These are phyloP conservation scores for Caenorhabditis sp. DNA, from an alignment of 2,888 invertebrate species.

Conservation along the genomic window DNA sequence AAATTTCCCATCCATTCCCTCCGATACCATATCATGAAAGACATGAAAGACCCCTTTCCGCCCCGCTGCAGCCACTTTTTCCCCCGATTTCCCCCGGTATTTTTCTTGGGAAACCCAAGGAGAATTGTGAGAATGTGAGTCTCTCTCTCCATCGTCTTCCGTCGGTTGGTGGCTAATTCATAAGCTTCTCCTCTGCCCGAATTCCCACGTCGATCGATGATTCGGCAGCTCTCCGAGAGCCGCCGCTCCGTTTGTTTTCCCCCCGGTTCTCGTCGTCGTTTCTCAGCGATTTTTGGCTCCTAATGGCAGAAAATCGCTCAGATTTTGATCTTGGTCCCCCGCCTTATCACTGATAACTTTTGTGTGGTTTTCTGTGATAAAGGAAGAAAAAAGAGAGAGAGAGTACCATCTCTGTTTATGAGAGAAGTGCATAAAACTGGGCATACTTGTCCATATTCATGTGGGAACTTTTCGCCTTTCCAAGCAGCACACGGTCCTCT, in stretches of 20 bases:
- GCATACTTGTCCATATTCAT: conserved; percentile 51
- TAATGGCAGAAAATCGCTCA: too few species aligned
- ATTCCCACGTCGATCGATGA: conserved; percentile 55
- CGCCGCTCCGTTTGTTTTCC: too few species aligned
- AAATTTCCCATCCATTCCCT: too few species aligned
- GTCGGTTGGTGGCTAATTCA: conserved; percentile 58
- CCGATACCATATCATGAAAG: not conserved
- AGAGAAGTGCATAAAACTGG: conserved; percentile 48
- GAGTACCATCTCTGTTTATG: too few species aligned
- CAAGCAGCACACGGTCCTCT: conserved; percentile 6
- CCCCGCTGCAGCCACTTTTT: not conserved
- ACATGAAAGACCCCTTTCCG: not conserved
- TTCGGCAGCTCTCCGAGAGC: conserved; percentile 16
- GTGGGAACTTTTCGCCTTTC: conserved; percentile 50
- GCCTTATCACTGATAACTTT: too few species aligned
- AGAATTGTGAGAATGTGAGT: conserved; percentile 47
- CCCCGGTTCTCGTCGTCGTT: too few species aligned
- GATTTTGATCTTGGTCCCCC: too few species aligned
- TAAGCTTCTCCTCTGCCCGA: conserved; percentile 38
- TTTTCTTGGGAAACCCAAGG: conserved; percentile 38
- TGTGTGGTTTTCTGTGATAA: too few species aligned
- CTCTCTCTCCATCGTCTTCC: too few species aligned
- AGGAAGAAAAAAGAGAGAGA: not conserved
- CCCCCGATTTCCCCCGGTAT: conserved; percentile 6
- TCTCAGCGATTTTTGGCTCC: too few species aligned